These are phyloP conservation scores for Lysandra coridon DNA, from an alignment of 2,888 invertebrate species.

Conservation along the genomic window DNA sequence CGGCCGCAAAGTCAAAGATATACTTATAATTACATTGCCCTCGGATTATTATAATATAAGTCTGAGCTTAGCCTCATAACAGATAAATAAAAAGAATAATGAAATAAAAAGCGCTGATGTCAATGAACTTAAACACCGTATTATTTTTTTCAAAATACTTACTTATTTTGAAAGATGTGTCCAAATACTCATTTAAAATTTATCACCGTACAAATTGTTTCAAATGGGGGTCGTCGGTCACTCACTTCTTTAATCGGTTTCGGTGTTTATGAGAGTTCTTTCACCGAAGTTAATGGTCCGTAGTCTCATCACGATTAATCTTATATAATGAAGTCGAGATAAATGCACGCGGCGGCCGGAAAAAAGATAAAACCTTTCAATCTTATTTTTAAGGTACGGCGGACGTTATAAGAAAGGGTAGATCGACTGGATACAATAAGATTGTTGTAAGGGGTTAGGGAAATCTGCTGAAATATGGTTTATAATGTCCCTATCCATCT, in stretches of 20 bases:
- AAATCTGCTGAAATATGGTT: neutral
- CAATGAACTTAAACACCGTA: too few relatives aligned
- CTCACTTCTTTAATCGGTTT: neutral
- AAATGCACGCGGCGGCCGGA: neutral
- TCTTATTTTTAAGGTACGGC: neutral
- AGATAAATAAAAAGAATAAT: too few relatives aligned
- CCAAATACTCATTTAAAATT: neutral
- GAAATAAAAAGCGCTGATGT: too few relatives aligned
- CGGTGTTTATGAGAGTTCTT: neutral
- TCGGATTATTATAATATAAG: too few relatives aligned
- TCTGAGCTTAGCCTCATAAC: too few relatives aligned
- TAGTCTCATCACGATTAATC: constrained; percentile 1
- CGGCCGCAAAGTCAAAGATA: too few relatives aligned
- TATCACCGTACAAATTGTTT: neutral
- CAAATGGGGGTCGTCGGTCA: neutral
- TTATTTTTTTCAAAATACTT: too few relatives aligned
- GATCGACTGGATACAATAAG: neutral
- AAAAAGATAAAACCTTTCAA: neutral
- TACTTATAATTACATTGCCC: too few relatives aligned
- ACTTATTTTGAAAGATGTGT: neutral
- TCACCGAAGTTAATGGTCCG: neutral
- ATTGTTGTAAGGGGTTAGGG: neutral
- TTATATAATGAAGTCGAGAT: constrained; percentile 5
- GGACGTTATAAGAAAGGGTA: neutral
- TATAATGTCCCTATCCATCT: too few relatives aligned